Conservation (phyloP, 2,113 vertebrate genomes). For the Plecturocebus donacophilus region DNA sequence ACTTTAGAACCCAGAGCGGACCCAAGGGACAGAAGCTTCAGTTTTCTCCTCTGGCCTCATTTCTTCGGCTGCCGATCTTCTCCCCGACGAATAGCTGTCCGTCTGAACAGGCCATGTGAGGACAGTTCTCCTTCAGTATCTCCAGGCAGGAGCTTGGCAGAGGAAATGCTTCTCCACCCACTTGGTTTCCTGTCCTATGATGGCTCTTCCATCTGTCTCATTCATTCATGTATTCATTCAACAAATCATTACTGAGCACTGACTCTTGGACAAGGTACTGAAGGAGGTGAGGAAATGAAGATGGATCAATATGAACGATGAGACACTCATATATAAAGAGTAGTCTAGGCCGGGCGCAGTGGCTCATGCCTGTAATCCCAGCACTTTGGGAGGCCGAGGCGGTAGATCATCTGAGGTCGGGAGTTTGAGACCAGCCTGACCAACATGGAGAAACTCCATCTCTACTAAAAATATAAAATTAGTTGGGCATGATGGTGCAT, state of each 20-base stretch:
- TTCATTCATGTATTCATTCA: constrained; percentile 59
- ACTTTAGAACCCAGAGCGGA: background rate
- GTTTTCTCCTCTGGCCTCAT: background rate
- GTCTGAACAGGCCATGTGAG: background rate
- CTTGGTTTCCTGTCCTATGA: constrained; percentile 36
- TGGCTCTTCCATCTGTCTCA: constrained; percentile 55
- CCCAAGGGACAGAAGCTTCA: rapidly evolving
- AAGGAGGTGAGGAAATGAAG: background rate
- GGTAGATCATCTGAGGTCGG: background rate
- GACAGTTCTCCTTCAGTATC: constrained; percentile 23
- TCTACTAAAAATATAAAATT: background rate
- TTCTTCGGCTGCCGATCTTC: background rate
- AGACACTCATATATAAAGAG: background rate
- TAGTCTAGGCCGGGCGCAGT: background rate
- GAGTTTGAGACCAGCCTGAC: background rate
- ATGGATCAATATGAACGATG: background rate
- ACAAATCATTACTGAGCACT: background rate
- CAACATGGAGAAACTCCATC: background rate
- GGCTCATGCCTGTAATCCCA: background rate
- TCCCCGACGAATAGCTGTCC: background rate
- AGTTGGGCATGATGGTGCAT: background rate
- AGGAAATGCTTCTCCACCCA: constrained; percentile 18
- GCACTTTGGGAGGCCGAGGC: background rate
- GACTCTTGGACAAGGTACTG: background rate
- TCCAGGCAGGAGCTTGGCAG: constrained; percentile 56